Conservation (phyloP, 2,113 vertebrate genomes). For the Alligator mississippiensis region DNA sequence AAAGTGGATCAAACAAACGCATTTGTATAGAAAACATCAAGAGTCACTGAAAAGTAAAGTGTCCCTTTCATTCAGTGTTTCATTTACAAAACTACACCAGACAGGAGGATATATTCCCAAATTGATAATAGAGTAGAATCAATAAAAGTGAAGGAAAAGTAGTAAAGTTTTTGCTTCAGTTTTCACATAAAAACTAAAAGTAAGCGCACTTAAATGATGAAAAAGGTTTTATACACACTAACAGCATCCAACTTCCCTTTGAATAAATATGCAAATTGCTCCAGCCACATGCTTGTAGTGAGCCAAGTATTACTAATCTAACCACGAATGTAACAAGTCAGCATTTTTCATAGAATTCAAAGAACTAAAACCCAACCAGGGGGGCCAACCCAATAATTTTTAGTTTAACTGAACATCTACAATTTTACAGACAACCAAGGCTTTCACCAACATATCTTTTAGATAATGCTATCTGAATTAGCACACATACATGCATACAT, state of each 20-base stretch:
- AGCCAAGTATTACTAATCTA: background rate
- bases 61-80: background rate
- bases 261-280: background rate
- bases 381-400: too few species aligned
- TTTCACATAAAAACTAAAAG: background rate
- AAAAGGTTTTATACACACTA: background rate
- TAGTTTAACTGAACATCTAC: too few species aligned
- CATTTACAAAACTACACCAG: background rate
- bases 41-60: background rate
- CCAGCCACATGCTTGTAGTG: background rate
- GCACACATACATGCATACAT: too few species aligned
- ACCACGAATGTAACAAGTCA: accelerated
- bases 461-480: too few species aligned
- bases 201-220: background rate
- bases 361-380: background rate
- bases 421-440: too few species aligned
- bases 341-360: background rate
- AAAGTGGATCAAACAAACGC: background rate
- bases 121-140: background rate
- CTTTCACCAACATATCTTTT: too few species aligned
- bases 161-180: background rate
- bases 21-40: background rate
- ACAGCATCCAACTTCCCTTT: background rate
- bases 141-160: background rate
- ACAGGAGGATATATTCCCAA: background rate